Percentiles rank a stretch among this genome's conserved stretches.
phyloP scores from a whole-genome alignment of 2,888 invertebrate genomes.

The Tipula confusa region DNA sequence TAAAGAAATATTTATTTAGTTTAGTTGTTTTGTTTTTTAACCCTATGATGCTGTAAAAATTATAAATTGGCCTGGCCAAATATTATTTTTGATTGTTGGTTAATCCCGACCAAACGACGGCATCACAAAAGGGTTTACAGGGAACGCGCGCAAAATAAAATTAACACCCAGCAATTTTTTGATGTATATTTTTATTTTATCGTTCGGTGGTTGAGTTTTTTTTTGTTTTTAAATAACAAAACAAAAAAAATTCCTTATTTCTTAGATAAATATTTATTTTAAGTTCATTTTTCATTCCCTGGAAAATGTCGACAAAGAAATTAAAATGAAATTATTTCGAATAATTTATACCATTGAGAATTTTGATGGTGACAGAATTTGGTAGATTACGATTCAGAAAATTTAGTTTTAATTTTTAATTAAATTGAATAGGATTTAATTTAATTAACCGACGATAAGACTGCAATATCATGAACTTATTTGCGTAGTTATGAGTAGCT shows the following conservation, averaged over 20 bases:
- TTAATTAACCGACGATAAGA: too few species aligned
- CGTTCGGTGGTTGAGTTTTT: conserved; percentile 10
- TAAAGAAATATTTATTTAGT: neutral
- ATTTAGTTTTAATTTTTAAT: too few species aligned
- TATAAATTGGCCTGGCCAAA: neutral
- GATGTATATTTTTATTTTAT: neutral
- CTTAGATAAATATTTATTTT: neutral
- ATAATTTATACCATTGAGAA: too few species aligned
- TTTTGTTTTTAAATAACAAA: neutral
- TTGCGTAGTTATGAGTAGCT: too few species aligned
- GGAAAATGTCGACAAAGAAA: too few species aligned
- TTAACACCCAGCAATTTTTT: neutral
- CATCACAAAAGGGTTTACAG: neutral
- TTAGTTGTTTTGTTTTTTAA: neutral
- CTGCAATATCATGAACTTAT: too few species aligned
- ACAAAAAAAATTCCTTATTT: neutral
- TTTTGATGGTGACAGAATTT: too few species aligned
- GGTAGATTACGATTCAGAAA: too few species aligned
- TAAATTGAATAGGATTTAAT: too few species aligned
- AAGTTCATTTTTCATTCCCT: neutral
- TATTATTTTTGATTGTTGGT: too few species aligned
- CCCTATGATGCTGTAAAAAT: neutral
- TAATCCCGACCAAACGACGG: neutral
- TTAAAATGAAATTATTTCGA: too few species aligned
- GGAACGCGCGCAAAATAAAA: neutral